phyloP scores from a whole-genome alignment of 2,888 invertebrate genomes.

The Cloeon dipterum region DNA sequence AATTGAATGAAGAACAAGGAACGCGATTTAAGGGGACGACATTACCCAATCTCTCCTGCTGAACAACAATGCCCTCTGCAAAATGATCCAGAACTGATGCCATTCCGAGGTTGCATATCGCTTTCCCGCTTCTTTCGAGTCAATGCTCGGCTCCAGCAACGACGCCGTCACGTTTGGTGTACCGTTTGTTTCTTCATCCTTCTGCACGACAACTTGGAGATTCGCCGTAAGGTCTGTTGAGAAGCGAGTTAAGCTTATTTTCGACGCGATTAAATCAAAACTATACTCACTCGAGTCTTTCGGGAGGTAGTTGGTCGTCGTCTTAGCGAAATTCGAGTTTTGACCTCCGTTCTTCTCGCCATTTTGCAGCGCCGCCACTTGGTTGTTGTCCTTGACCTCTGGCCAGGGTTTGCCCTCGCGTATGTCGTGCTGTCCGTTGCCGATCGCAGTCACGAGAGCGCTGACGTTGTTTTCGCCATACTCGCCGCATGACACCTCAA shows the following conservation, averaged over 20 bases:
- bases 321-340: conserved; percentile 13
- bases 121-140: conserved; percentile 29
- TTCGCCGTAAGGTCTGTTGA: neutral
- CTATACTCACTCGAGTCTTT: conserved; percentile 14
- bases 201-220: neutral
- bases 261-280: neutral
- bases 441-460: conserved; percentile 61
- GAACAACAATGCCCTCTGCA: conserved; percentile 63
- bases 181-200: neutral
- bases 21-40: neutral
- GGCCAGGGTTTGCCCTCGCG: conserved; percentile 48
- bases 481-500: conserved; percentile 91
- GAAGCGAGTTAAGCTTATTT: neutral
- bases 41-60: conserved; percentile 71
- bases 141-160: conserved; percentile 33
- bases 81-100: conserved; percentile 68
- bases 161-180: conserved; percentile 38
- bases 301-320: conserved; percentile 15
- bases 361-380: conserved; percentile 11
- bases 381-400: conserved; percentile 25
- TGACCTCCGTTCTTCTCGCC: conserved; percentile 9
- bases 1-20: too few species aligned
- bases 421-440: conserved; percentile 63
- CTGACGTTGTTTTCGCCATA: conserved; percentile 76
- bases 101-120: conserved; percentile 66